Percentiles rank a stretch among this genome's conserved stretches.
Evolutionary conservation across 2,113 vertebrate genomes (phyloP).

Genomic region (Ceuthmochares aereus): DNA sequence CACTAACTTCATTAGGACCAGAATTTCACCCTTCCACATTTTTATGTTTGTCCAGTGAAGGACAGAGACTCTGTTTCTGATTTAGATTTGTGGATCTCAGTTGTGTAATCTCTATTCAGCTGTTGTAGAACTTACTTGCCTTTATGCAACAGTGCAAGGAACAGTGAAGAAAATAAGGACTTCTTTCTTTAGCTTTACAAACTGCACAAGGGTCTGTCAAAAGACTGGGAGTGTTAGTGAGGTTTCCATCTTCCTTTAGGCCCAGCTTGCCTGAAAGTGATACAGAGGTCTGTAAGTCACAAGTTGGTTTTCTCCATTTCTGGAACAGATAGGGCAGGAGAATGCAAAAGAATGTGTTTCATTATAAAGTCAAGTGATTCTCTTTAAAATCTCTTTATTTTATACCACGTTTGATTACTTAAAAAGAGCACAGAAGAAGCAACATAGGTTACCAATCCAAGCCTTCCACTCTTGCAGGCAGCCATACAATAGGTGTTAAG

Average conservation of each 20-base stretch:
- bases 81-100: constrained; percentile 9
- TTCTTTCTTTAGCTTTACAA: not conserved
- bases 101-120: constrained; percentile 26
- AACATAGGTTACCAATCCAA: not conserved
- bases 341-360: not conserved
- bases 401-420: not conserved
- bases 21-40: not conserved
- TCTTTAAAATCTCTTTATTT: not conserved
- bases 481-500: not conserved
- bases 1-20: constrained; percentile 29
- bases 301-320: not conserved
- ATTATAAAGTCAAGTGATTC: not conserved
- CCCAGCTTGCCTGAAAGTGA: not conserved
- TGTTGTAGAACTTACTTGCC: constrained; percentile 16
- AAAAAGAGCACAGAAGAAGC: not conserved
- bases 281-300: not conserved
- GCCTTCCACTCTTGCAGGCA: not conserved
- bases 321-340: not conserved
- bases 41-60: not conserved
- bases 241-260: not conserved
- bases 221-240: not conserved
- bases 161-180: not conserved
- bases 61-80: constrained; percentile 11
- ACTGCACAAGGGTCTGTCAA: not conserved
- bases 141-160: not conserved